phyloP scores from a whole-genome alignment of 2,888 invertebrate genomes.

The Cabera pusaria region DNA sequence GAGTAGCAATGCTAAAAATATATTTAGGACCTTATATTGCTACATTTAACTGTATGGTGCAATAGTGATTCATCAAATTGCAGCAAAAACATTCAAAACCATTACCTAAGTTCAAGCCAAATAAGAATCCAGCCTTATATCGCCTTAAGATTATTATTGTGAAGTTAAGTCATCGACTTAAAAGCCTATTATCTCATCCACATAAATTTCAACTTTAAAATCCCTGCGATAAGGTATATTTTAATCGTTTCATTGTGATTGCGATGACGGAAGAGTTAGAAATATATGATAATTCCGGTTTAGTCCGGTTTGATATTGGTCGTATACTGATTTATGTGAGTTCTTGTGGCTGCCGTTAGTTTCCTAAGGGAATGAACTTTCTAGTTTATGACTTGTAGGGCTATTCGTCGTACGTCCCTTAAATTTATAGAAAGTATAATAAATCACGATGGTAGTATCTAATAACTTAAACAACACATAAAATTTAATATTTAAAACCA shows the following conservation, averaged over 20 bases:
- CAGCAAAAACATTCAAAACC: too few relatives aligned
- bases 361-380: slow-evolving; percentile 7
- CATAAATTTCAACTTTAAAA: slow-evolving; percentile 8
- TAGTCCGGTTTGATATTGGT: slow-evolving; percentile 11
- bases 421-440: too few relatives aligned
- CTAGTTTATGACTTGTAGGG: too few relatives aligned
- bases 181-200: slow-evolving; percentile 2
- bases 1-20: too few relatives aligned
- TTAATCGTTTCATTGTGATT: slow-evolving; percentile 3
- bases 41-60: too few relatives aligned
- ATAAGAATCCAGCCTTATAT: too few relatives aligned
- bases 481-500: too few relatives aligned
- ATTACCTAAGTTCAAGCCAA: neutral
- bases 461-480: too few relatives aligned
- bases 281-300: slow-evolving; percentile 14
- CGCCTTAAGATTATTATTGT: slow-evolving; percentile 19
- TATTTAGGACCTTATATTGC: too few relatives aligned
- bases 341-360: slow-evolving; percentile 9
- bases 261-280: slow-evolving; percentile 19
- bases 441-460: too few relatives aligned
- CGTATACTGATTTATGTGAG: slow-evolving; percentile 13
- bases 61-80: too few relatives aligned
- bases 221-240: slow-evolving; percentile 1
- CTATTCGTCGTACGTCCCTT: too few relatives aligned
- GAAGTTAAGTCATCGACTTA: slow-evolving; percentile 23